phyloP scores from a whole-genome alignment of 2,797 vertebrate genomes.

The Hoplostethus atlanticus region DNA sequence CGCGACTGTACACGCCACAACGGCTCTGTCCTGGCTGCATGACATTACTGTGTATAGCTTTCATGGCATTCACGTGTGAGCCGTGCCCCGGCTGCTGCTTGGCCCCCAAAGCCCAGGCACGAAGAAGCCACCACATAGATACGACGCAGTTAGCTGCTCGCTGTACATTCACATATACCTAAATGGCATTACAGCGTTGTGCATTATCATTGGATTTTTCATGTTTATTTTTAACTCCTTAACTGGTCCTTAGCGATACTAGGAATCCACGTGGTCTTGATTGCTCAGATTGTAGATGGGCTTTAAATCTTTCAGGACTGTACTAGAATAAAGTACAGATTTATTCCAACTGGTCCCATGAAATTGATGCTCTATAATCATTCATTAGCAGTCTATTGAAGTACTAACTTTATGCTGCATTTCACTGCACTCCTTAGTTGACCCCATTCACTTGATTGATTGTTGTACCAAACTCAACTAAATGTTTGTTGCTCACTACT shows the following conservation, averaged over 20 bases:
- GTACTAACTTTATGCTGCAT: neutral
- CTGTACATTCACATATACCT: neutral
- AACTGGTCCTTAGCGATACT: no score
- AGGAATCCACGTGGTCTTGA: no score
- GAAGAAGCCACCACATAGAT: slow-evolving; percentile 13
- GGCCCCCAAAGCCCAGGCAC: slow-evolving; percentile 14
- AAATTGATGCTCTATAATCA: neutral
- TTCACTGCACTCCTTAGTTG: neutral
- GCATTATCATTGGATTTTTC: neutral
- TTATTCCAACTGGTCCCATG: no score
- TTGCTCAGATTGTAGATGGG: no score
- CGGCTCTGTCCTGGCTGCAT: slow-evolving; percentile 14
- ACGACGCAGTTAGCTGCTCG: slow-evolving; percentile 17
- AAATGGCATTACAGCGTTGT: slow-evolving; percentile 1
- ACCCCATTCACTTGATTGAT: neutral
- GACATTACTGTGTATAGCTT: slow-evolving; percentile 15
- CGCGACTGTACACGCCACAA: neutral
- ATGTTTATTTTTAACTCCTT: neutral
- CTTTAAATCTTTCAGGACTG: no score
- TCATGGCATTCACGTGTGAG: slow-evolving; percentile 48
- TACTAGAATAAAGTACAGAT: no score
- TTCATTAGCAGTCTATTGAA: neutral
- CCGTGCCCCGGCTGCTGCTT: slow-evolving; percentile 6
- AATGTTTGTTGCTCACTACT: slow-evolving; percentile 31
- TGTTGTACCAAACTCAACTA: slow-evolving; percentile 15